Evolutionary conservation across 2,113 vertebrate genomes (phyloP).

Genomic region (Urocynchramus pylzowi): DNA sequence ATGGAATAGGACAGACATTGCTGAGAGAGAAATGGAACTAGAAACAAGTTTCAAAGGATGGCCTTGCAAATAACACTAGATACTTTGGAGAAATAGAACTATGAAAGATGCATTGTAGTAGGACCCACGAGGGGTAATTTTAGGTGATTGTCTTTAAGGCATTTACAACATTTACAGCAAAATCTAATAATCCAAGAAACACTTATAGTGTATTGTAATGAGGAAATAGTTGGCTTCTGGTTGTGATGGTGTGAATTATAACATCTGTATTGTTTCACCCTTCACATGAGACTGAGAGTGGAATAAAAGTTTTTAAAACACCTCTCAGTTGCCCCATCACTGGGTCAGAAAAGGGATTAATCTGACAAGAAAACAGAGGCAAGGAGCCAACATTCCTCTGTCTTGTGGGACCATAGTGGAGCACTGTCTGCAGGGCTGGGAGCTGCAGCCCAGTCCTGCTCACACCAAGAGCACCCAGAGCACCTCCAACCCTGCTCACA

Average conservation of each 20-base stretch:
- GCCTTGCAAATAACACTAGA: background rate
- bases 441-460: background rate
- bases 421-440: background rate
- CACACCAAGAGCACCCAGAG: background rate
- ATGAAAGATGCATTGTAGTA: background rate
- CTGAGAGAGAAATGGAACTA: background rate
- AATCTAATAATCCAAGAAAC: too few species aligned
- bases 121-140: background rate
- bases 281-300: background rate
- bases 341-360: background rate
- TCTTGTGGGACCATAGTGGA: background rate
- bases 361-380: background rate
- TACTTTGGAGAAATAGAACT: background rate
- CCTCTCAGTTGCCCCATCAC: background rate
- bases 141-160: background rate
- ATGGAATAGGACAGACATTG: background rate
- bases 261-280: too few species aligned
- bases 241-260: too few species aligned
- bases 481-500: background rate
- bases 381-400: background rate
- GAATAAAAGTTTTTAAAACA: background rate
- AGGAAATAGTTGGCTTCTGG: too few species aligned
- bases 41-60: background rate
- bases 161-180: too few species aligned
- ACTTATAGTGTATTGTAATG: background rate